Conservation (phyloP, 2,888 invertebrate genomes). For the Dryomyza anilis region DNA sequence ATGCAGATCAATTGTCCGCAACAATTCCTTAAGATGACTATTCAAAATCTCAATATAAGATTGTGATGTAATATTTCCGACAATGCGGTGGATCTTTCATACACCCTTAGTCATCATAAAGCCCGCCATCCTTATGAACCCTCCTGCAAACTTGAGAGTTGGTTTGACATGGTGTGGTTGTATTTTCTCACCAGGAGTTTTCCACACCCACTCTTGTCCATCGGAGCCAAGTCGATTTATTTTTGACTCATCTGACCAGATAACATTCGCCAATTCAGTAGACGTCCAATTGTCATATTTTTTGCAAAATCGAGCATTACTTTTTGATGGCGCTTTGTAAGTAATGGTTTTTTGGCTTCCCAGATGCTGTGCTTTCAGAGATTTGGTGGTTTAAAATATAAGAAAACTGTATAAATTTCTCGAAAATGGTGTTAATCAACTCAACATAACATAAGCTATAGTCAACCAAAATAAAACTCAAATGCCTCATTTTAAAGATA, state of each 20-base stretch:
- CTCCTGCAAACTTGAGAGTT: background rate
- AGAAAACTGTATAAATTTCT: too few relatives aligned
- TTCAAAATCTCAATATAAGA: background rate
- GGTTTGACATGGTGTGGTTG: background rate
- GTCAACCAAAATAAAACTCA: too few relatives aligned
- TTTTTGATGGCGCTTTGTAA: background rate
- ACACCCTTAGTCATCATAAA: background rate
- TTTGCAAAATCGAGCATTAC: background rate
- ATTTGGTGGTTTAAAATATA: too few relatives aligned
- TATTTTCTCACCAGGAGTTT: background rate
- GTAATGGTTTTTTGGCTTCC: background rate
- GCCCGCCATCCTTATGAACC: background rate
- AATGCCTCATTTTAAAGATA: too few relatives aligned
- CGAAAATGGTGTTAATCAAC: too few relatives aligned
- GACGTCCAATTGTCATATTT: background rate
- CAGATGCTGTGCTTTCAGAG: too few relatives aligned
- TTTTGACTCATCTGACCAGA: background rate
- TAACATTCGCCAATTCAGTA: background rate
- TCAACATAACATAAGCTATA: background rate
- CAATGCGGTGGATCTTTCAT: background rate
- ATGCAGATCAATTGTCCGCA: background rate
- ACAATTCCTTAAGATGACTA: background rate
- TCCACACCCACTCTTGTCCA: background rate
- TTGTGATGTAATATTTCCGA: background rate
- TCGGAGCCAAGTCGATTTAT: background rate